phyloP scores from a whole-genome alignment of 2,113 vertebrate genomes.

The Rattus norvegicus region GRCr8 NC_086035.1:14897501-14898000 shows the following conservation, averaged over 20 bases:
- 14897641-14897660: background rate
- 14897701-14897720: background rate
- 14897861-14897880: background rate
- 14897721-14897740: background rate
- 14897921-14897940: background rate
- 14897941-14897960: background rate
- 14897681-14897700: background rate
- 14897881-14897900: background rate
- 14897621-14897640: too few species aligned
- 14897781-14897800: background rate
- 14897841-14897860: background rate
- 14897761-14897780: background rate
- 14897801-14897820: background rate
- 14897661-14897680: background rate
- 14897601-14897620: background rate
- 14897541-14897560: background rate
- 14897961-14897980: background rate
- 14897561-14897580: background rate
- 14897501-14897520: background rate
- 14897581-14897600: too few species aligned
- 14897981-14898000: background rate
- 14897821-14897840: background rate
- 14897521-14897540: background rate
- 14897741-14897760: background rate
- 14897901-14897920: background rate